Conservation (phyloP, 1,140 invertebrate species). For the Artemia franciscana region DNA sequence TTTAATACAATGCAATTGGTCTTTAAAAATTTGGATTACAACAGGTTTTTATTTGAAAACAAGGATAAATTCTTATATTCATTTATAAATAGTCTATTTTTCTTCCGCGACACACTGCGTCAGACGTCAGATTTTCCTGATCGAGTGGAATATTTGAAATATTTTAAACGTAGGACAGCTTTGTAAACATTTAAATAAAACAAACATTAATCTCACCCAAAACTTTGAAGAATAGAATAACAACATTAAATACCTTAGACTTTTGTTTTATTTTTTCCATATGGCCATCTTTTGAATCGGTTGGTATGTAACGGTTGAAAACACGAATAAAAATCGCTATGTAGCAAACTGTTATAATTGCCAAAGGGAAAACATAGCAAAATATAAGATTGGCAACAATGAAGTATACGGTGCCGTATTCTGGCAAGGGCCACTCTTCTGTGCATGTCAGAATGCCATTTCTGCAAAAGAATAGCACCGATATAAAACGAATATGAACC, state of each 20-base stretch:
- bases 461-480: neutral
- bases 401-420: conserved; percentile 60
- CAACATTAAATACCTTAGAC: conserved; percentile 40
- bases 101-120: too few relatives aligned
- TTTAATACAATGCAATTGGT: too few relatives aligned
- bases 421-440: conserved; percentile 56
- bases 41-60: too few relatives aligned
- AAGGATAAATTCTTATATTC: too few relatives aligned
- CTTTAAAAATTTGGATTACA: too few relatives aligned
- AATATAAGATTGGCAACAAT: conserved; percentile 64
- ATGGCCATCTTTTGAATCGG: conserved; percentile 67
- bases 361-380: conserved; percentile 78
- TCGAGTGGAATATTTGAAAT: too few relatives aligned
- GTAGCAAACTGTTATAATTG: conserved; percentile 75
- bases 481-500: neutral
- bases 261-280: conserved; percentile 76
- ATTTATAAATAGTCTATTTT: too few relatives aligned
- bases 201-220: too few relatives aligned
- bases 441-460: conserved; percentile 33
- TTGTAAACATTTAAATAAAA: too few relatives aligned
- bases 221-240: too few relatives aligned
- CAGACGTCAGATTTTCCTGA: too few relatives aligned
- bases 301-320: conserved; percentile 59
- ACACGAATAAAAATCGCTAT: conserved; percentile 78
- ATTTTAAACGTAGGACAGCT: too few relatives aligned